Base-by-base conservation (phyloP, 2,888 invertebrate genomes). In the Ichneumoninae sp. region DNA sequence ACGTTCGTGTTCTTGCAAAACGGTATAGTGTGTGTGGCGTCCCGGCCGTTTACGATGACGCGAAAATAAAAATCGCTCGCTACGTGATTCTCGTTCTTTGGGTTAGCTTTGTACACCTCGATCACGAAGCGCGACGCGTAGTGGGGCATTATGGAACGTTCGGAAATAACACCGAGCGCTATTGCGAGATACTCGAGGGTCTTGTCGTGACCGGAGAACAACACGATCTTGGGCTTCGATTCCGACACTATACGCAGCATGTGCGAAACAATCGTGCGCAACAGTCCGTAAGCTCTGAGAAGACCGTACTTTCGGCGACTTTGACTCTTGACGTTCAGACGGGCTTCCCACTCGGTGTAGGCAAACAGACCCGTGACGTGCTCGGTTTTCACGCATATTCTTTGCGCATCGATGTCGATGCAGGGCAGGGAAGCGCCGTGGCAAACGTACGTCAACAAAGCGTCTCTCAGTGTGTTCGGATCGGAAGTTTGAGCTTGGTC, bases 141-240 rank as follows among this genome's bases (percentile, higher is more conserved):
- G 30, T 97, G 96, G 66, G 98, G 96, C 85, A 97, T 95, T 16
- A 96, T 95, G 19, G 94, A 90, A 68, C 94, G 94, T 83, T 95
- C 94, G 60, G 94, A 92, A 86, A 96, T 95, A 3, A 98, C 93
- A 0, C 98, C 98, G 69, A 99, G 92, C 0, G 98, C 97, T 1
- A 97, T 95, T 1, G 97, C 96, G 52, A 99, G 94, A 86, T 98
- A 97, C 90, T 98, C 97, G 52, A 99, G 91, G 0, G 98, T 98
- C 90, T 97, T 97, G 93, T 99, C 99, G 90, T 99, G 99, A 0
- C 98, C 98, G 0, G 98, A 98, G 92, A 97, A 98, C 0, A 98
- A 90, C 0, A 97, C 96, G 80, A 98, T 95, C 89, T 96, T 96
- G 0, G 96, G 96, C 82, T 95, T 96, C 82, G 95, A 96, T 69